These are phyloP conservation scores for Podarcis cretensis DNA, from an alignment of 2,113 vertebrate species.

Conservation along the genomic window DNA sequence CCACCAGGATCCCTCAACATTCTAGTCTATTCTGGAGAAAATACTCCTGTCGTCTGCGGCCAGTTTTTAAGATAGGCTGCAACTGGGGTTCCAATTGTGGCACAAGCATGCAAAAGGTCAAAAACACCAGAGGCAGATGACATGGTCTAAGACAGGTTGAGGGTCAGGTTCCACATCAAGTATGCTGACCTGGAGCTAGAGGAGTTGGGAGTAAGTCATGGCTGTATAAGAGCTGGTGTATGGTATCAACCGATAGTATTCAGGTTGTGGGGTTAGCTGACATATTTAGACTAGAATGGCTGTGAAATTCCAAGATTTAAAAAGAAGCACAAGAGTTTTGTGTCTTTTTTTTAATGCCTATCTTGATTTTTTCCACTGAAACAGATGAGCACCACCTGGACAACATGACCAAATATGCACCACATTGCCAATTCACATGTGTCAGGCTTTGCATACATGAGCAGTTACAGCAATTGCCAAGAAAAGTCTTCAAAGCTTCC, in stretches of 20 bases:
- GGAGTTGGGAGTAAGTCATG: background rate
- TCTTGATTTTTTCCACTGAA: background rate
- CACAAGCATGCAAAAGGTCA: too few relatives aligned
- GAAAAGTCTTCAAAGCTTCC: constrained; percentile 54
- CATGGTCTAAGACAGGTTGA: too few relatives aligned
- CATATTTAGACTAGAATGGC: background rate
- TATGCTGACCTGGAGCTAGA: too few relatives aligned
- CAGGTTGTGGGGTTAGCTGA: background rate
- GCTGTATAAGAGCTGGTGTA: background rate
- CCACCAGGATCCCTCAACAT: too few relatives aligned
- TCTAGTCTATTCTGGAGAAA: too few relatives aligned
- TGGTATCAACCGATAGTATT: background rate
- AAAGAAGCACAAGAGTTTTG: background rate
- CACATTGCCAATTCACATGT: constrained; percentile 36
- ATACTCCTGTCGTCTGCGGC: too few relatives aligned
- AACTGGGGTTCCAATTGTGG: too few relatives aligned
- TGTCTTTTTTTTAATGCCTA: background rate
- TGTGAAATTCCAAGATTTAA: constrained; percentile 4
- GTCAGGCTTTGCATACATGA: constrained; percentile 65
- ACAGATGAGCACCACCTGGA: constrained; percentile 37
- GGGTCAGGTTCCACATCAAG: too few relatives aligned
- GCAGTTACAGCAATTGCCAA: constrained; percentile 63
- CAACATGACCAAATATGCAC: constrained; percentile 26
- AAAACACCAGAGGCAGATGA: too few relatives aligned
- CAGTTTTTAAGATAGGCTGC: background rate